phyloP scores from a whole-genome alignment of 2,797 vertebrate genomes.

The Alexandromys oeconomus region DNA sequence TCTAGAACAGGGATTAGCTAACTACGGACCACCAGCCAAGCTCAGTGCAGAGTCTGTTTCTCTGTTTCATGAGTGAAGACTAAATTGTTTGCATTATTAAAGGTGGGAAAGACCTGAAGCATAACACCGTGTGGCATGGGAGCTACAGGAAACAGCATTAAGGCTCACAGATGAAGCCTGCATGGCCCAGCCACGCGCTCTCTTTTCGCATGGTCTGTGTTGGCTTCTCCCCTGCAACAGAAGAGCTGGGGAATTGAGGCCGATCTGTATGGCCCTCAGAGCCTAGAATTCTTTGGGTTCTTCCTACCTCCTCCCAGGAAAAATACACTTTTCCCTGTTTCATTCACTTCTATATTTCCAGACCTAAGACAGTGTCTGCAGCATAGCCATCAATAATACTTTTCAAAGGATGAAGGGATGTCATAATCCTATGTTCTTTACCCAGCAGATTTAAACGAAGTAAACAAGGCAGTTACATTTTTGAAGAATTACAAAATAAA shows the following conservation, averaged over 20 bases:
- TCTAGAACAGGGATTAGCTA: background rate
- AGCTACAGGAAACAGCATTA: background rate
- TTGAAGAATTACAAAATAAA: slow-evolving; percentile 35
- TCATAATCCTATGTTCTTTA: slow-evolving; percentile 4
- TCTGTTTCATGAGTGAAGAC: background rate
- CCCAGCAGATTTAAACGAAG: background rate
- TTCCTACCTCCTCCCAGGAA: background rate
- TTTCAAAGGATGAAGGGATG: background rate
- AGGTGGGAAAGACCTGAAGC: background rate
- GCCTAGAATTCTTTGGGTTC: background rate
- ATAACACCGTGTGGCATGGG: background rate
- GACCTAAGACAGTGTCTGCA: slow-evolving; percentile 7
- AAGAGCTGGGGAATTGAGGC: background rate
- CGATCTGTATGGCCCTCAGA: background rate
- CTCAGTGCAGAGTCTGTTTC: background rate
- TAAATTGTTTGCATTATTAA: slow-evolving; percentile 3
- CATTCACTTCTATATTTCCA: background rate
- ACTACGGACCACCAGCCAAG: background rate
- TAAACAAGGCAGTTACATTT: background rate
- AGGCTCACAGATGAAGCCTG: background rate
- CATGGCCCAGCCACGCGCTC: background rate
- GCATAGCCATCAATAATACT: background rate
- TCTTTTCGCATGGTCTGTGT: rapidly evolving
- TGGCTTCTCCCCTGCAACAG: background rate
- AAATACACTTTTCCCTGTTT: background rate